Conservation (phyloP, 2,797 vertebrate species). For the Pipistrellus kuhlii region DNA sequence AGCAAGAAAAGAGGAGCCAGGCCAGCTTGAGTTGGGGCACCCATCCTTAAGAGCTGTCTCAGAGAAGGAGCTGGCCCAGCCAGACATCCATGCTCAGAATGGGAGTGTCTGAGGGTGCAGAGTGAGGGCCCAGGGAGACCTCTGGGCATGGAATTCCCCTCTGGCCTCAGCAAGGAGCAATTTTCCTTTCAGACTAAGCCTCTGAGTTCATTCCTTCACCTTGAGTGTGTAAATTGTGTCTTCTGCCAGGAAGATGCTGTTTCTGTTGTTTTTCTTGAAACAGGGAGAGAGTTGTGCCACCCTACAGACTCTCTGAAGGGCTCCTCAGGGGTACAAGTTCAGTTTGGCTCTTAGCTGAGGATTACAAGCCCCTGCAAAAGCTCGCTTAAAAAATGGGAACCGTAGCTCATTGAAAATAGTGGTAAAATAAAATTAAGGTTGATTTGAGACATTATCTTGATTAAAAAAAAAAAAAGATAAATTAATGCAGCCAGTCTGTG, state of each 20-base stretch:
- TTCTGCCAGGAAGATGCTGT: neutral
- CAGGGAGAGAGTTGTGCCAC: neutral
- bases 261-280: neutral
- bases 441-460: neutral
- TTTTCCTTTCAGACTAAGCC: neutral
- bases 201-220: neutral
- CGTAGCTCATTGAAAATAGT: neutral
- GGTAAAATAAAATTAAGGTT: conserved; percentile 4
- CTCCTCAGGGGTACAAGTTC: neutral
- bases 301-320: neutral
- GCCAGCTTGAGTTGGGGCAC: neutral
- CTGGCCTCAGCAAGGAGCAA: neutral
- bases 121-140: neutral
- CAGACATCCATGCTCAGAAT: neutral
- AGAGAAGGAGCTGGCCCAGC: neutral
- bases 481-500: neutral
- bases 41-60: neutral
- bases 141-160: neutral
- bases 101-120: neutral
- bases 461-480: conserved; percentile 29
- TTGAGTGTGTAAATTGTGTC: neutral
- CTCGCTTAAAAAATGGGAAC: neutral
- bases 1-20: neutral
- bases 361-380: neutral
- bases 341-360: neutral